These are phyloP conservation scores for Anguilla rostrata DNA, from an alignment of 2,113 vertebrate genomes.

Conservation along the genomic window DNA sequence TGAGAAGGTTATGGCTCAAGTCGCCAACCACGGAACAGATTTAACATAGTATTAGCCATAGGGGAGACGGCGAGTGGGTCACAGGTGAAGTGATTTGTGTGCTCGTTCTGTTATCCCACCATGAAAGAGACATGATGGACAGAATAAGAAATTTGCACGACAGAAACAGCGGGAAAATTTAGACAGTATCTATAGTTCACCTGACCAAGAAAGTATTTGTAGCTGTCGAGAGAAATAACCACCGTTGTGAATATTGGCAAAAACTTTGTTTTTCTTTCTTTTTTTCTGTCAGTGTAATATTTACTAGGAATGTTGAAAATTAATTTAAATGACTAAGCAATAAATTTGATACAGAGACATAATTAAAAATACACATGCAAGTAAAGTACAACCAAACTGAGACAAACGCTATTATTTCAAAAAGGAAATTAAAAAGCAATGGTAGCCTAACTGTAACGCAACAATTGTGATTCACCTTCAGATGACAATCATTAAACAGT, in stretches of 20 bases:
- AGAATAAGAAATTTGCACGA: conserved; percentile 5
- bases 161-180: conserved; percentile 1
- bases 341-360: no score
- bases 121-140: conserved; percentile 10
- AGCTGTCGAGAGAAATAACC: neutral
- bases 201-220: neutral
- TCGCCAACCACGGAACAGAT: conserved; percentile 20
- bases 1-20: conserved; percentile 33
- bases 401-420: no score
- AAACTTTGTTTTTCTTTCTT: no score
- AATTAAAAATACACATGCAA: no score
- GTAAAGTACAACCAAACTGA: no score
- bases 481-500: no score
- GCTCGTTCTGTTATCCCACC: conserved; percentile 17
- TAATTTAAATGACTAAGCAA: no score
- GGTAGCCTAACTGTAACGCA: no score
- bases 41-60: conserved; percentile 25
- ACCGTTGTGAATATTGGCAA: neutral
- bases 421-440: no score
- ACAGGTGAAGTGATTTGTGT: conserved; percentile 33
- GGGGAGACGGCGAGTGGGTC: neutral
- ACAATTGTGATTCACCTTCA: no score
- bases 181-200: neutral
- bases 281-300: no score
- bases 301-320: no score